Conservation (phyloP, 2,888 invertebrate species). For the Thera obeliscata region DNA sequence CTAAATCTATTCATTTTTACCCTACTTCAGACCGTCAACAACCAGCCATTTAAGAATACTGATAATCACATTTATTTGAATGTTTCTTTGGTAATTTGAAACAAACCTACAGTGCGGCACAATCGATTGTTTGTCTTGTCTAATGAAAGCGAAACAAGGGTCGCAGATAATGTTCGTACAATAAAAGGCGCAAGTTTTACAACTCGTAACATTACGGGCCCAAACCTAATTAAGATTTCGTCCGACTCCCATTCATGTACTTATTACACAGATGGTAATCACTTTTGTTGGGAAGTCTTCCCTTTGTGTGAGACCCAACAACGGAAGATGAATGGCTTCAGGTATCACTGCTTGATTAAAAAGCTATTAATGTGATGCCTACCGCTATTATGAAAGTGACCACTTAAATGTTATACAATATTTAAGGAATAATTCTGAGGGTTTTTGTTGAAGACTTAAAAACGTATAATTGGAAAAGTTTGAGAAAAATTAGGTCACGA, state of each 20-base stretch:
- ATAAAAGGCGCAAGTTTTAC: slow-evolving; percentile 49
- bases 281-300: slow-evolving; percentile 51
- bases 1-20: slow-evolving; percentile 15
- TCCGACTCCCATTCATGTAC: slow-evolving; percentile 55
- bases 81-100: slow-evolving; percentile 21
- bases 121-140: slow-evolving; percentile 41
- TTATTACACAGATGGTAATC: slow-evolving; percentile 67
- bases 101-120: slow-evolving; percentile 29
- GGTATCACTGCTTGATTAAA: slow-evolving; percentile 52
- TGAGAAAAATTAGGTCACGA: not conserved
- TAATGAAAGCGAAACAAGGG: slow-evolving; percentile 44
- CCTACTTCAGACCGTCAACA: slow-evolving; percentile 7
- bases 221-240: slow-evolving; percentile 63
- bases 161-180: slow-evolving; percentile 47
- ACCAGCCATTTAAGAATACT: slow-evolving; percentile 14
- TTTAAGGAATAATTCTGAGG: not conserved
- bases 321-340: slow-evolving; percentile 57
- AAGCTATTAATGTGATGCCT: slow-evolving; percentile 26
- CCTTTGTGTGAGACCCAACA: slow-evolving; percentile 57
- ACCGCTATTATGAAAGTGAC: slow-evolving; percentile 10
- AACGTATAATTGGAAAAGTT: not conserved
- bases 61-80: slow-evolving; percentile 22
- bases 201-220: slow-evolving; percentile 47
- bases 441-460: slow-evolving; percentile 1
- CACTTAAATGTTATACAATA: slow-evolving; percentile 11